Percentiles rank a stretch among this genome's conserved stretches.
Conservation (phyloP, 1,140 invertebrate genomes). For the Trichomalopsis sarcophagae region DNA sequence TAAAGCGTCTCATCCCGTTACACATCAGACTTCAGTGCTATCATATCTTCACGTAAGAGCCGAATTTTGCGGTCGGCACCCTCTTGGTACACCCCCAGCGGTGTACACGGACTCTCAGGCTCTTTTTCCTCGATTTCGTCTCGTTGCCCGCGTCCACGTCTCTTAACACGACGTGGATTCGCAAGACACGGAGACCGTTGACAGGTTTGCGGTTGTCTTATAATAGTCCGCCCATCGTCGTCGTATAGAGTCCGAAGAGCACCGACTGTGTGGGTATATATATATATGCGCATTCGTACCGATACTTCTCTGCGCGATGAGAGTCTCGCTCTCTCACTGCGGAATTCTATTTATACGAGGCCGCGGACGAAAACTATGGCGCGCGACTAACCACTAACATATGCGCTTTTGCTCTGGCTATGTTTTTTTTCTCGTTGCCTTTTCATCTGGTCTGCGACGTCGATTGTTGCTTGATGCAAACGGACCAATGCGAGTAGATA, state of each 20-base stretch:
- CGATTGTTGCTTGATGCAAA: too few relatives aligned
- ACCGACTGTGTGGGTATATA: constrained; percentile 50
- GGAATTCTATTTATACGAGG: constrained; percentile 41
- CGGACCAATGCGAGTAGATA: too few relatives aligned
- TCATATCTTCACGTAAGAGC: background rate
- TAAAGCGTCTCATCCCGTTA: too few relatives aligned
- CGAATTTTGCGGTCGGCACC: constrained; percentile 45
- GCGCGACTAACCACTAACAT: constrained; percentile 36
- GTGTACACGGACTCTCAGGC: background rate
- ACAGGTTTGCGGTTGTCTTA: constrained; percentile 73
- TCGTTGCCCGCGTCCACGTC: constrained; percentile 43
- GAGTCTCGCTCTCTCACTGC: constrained; percentile 11
- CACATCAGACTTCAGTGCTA: too few relatives aligned
- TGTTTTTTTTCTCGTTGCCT: background rate
- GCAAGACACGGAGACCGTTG: constrained; percentile 58
- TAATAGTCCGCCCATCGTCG: constrained; percentile 67
- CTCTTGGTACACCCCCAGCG: background rate
- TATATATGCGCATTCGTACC: constrained; percentile 57
- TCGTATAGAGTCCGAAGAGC: background rate
- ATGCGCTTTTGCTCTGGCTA: background rate
- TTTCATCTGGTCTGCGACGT: background rate
- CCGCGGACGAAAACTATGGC: constrained; percentile 3
- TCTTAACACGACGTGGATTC: constrained; percentile 4
- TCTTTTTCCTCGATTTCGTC: constrained; percentile 55
- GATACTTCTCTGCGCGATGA: constrained; percentile 48